Percentiles rank a stretch among this genome's conserved stretches.
Evolutionary conservation across 1,140 invertebrate species (phyloP).

Genomic region (Medauroidea extradentata): DNA sequence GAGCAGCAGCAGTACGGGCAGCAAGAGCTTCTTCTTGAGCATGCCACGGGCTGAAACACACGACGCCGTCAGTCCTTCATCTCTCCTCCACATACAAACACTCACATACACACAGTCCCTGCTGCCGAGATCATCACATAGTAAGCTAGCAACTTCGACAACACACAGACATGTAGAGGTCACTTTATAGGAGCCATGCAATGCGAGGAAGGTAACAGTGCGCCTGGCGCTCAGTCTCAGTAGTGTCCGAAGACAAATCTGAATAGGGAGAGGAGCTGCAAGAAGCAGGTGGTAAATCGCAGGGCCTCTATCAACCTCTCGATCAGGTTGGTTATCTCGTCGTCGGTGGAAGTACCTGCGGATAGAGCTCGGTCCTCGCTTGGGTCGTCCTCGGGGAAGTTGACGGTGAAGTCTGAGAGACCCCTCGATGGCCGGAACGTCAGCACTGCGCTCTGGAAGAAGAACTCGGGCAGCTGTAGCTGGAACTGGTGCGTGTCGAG

Average conservation of each 20-base stretch:
- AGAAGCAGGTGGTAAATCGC: too few species aligned
- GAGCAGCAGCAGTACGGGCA: slow-evolving; percentile 69
- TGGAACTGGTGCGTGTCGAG: slow-evolving; percentile 65
- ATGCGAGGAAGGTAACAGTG: too few species aligned
- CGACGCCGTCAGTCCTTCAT: slow-evolving; percentile 12
- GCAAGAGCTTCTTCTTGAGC: slow-evolving; percentile 74
- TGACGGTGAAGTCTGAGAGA: slow-evolving; percentile 51
- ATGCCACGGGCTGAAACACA: slow-evolving; percentile 50
- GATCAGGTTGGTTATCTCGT: too few species aligned
- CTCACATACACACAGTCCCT: not conserved
- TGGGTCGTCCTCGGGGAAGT: slow-evolving; percentile 46
- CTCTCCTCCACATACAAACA: not conserved
- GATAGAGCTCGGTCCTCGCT: slow-evolving; percentile 16
- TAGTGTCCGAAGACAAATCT: too few species aligned
- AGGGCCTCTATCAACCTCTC: too few species aligned
- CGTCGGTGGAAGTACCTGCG: slow-evolving; percentile 9
- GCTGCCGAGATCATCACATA: too few species aligned
- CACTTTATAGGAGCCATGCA: too few species aligned
- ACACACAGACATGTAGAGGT: too few species aligned
- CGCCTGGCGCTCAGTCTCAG: not conserved
- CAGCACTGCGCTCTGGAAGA: slow-evolving; percentile 42
- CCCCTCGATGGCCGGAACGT: slow-evolving; percentile 45
- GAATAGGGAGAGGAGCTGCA: too few species aligned
- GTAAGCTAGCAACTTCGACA: too few species aligned
- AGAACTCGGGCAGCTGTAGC: slow-evolving; percentile 54